Percentiles rank a stretch among this genome's conserved stretches.
Evolutionary conservation across 2,888 invertebrate genomes (phyloP).

Genomic region (Ornithoptera alexandrae): DNA sequence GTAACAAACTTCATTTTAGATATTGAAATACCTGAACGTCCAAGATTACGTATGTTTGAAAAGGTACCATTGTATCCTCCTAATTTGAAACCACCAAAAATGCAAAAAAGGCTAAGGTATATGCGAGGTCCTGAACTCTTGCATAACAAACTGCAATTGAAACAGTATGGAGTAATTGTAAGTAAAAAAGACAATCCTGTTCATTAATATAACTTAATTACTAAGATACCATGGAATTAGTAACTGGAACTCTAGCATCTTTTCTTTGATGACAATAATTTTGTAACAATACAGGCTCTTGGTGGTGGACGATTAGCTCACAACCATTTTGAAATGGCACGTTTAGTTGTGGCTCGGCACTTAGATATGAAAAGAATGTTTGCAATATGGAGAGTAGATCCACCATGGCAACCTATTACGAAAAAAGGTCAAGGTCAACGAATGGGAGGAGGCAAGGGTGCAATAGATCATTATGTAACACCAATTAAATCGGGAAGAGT

Average conservation of each 20-base stretch:
- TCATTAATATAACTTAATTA: too few relatives aligned
- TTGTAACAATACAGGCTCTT: constrained; percentile 81
- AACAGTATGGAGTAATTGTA: constrained; percentile 96
- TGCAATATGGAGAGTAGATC: constrained; percentile 95
- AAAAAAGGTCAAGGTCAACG: constrained; percentile 93
- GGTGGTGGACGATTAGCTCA: constrained; percentile 89
- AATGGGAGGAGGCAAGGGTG: constrained; percentile 98
- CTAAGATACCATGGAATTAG: too few relatives aligned
- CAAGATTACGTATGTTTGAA: constrained; percentile 84
- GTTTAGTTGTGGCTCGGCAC: constrained; percentile 87
- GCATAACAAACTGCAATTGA: constrained; percentile 91
- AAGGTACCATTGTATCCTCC: constrained; percentile 86
- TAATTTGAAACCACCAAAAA: constrained; percentile 87
- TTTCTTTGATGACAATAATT: background rate
- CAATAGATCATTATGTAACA: constrained; percentile 96
- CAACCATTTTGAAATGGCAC: constrained; percentile 94
- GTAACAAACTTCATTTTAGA: constrained; percentile 66
- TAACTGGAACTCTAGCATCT: background rate
- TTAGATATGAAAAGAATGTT: constrained; percentile 92
- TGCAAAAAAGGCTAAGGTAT: constrained; percentile 89
- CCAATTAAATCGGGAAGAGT: constrained; percentile 95
- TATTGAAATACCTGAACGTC: constrained; percentile 85
- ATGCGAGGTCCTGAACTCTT: constrained; percentile 95
- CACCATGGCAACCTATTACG: constrained; percentile 97
- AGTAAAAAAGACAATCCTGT: constrained; percentile 44